These are phyloP conservation scores for Brachyopa scutellaris DNA, from an alignment of 2,888 invertebrate species.

Conservation along the genomic window DNA sequence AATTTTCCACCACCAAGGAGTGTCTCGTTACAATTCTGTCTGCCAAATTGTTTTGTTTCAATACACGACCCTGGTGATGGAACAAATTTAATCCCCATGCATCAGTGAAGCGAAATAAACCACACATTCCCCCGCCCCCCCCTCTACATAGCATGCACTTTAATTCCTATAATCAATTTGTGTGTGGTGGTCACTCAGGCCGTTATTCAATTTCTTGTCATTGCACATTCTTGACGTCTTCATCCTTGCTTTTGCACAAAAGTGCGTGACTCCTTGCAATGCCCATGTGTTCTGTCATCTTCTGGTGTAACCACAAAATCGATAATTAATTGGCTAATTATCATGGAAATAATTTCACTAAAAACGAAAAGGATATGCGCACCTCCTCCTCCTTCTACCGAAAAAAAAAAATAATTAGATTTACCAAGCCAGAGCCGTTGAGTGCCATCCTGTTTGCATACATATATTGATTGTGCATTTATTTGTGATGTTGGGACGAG, in stretches of 20 bases:
- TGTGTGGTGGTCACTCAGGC: conserved; percentile 2
- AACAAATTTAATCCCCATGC: no score
- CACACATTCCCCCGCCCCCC: no score
- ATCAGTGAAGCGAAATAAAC: no score
- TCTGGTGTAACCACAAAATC: neutral
- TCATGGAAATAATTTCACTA: neutral
- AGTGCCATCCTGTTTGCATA: neutral
- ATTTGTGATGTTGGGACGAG: no score
- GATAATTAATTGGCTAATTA: conserved; percentile 25
- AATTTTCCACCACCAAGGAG: no score
- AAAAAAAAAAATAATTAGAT: neutral
- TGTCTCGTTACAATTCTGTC: no score
- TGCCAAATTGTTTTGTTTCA: no score
- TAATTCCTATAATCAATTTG: conserved; percentile 13
- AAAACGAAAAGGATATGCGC: neutral
- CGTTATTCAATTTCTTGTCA: neutral
- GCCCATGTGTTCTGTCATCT: neutral
- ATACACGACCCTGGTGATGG: no score
- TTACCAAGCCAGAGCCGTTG: neutral
- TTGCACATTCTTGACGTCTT: neutral
- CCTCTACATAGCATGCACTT: no score
- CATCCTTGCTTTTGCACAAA: neutral
- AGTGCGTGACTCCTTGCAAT: conserved; percentile 22
- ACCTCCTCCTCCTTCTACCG: neutral
- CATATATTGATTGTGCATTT: neutral